A percentile compares a stretch with the other conserved stretches of the same genome.
phyloP scores from a whole-genome alignment of 2,113 vertebrate genomes.

The Lagopus leucura region DNA sequence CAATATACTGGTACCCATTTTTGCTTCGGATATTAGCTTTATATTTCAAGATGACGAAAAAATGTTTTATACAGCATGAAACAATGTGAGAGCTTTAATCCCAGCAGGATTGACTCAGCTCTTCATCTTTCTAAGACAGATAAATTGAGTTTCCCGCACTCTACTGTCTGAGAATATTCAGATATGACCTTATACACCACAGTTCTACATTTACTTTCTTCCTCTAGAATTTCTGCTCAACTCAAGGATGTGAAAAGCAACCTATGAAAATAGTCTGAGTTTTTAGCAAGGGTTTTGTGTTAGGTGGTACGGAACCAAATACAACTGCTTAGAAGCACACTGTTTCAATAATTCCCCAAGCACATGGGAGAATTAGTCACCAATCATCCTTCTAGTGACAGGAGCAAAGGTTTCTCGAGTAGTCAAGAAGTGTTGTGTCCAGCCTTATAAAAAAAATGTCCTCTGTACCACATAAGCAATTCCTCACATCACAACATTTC shows the following conservation, averaged over 20 bases:
- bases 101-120: background rate
- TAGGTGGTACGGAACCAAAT: background rate
- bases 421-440: background rate
- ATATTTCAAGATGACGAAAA: background rate
- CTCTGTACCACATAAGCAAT: background rate
- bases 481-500: background rate
- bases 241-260: background rate
- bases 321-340: background rate
- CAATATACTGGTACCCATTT: background rate
- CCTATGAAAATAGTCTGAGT: background rate
- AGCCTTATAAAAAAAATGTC: background rate
- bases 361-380: background rate
- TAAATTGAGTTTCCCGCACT: background rate
- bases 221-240: background rate
- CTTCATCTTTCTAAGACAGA: background rate
- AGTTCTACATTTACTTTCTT: background rate
- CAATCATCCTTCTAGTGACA: background rate
- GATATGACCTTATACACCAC: background rate
- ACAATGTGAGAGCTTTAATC: background rate
- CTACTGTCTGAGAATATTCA: background rate
- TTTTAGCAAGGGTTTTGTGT: background rate
- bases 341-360: background rate
- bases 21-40: constrained; percentile 7
- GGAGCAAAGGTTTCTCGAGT: background rate
- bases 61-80: background rate